phyloP scores from a whole-genome alignment of 2,888 invertebrate species.

The Scaptomyza parva region DNA sequence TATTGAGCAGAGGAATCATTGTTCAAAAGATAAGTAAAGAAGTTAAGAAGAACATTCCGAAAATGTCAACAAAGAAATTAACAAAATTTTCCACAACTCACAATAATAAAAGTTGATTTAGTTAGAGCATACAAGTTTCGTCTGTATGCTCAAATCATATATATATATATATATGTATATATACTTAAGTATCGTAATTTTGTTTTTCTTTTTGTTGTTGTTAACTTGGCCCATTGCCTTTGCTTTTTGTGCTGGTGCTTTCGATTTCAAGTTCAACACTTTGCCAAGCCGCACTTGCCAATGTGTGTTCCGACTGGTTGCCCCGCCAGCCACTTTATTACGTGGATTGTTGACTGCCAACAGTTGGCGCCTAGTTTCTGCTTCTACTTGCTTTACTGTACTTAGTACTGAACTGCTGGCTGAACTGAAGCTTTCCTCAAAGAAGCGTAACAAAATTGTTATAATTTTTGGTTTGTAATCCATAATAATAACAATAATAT shows the following conservation, averaged over 20 bases:
- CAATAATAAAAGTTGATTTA: not conserved
- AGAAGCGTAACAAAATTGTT: constrained; percentile 81
- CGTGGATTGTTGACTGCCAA: constrained; percentile 52
- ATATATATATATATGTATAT: no score
- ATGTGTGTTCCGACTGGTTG: constrained; percentile 77
- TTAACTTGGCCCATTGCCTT: constrained; percentile 47
- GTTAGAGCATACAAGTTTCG: constrained; percentile 32
- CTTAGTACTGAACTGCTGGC: not conserved
- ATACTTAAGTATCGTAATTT: constrained; percentile 51
- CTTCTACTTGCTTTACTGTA: not conserved
- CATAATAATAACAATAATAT: constrained; percentile 67
- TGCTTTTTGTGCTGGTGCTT: constrained; percentile 52
- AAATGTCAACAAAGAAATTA: no score
- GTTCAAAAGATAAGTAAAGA: no score
- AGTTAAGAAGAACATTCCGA: no score
- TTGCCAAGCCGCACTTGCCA: constrained; percentile 48
- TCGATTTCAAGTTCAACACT: constrained; percentile 82
- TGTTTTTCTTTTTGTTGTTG: constrained; percentile 31
- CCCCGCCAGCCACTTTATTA: constrained; percentile 78
- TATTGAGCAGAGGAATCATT: no score
- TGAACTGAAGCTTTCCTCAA: constrained; percentile 68
- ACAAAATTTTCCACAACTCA: not conserved
- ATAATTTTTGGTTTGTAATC: constrained; percentile 71
- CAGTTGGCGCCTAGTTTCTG: constrained; percentile 29
- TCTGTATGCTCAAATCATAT: constrained; percentile 31